Evolutionary conservation across 2,797 vertebrate species (phyloP), one percentile per base, ranked within the genome.

Genomic region (Acanthurus lineatus): DNA sequence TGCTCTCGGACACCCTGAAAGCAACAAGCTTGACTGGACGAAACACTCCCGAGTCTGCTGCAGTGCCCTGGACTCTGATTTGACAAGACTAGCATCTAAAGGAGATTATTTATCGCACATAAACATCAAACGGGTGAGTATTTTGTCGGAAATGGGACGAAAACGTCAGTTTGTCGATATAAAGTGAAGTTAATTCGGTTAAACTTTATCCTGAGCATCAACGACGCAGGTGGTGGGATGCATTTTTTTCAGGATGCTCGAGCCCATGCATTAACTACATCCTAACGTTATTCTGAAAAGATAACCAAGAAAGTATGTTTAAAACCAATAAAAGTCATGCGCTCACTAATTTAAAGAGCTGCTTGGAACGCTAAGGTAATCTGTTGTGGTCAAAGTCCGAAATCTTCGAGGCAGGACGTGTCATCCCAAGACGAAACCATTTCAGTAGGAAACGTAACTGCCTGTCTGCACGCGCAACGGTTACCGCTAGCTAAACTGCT

Each of bases 21-120:
- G 88, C 90, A 92, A 88, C 90, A 89, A 88, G 89, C 89, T 79
- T 3, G 83, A 47, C 72, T 28, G 83, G 84, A 86, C 79, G 32
- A 51, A 42, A 69, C 70, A 71, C 63, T 45, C 59, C 25, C 59
- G 9, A 12, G 40, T 42, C 40, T 44, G 53, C 86, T 53, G 83
- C 79, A 42, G 71, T 17, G 67, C 25, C 1, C 35, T 42, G 8
- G 59, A 5, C 47, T 32, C 10, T 19, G 38, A 25, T 58, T 45
- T 17, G 5, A 65, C 51, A 45, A 66, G 19, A 51, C 57, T 3
- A 65, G 16, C 42, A 9, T 4, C 16, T 25, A 28, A 20, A 63
- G 63, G 5, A 57, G 19, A 25, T 15, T 3, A 8, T 73, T 48
- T 56, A 6, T 10, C 52, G 19, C 0, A 9, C 3, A 1, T 22